Percentiles rank a stretch among this genome's conserved stretches.
These are phyloP conservation scores for Megalops cyprinoides DNA, from an alignment of 2,797 vertebrate species.

Conservation along the genomic window DNA sequence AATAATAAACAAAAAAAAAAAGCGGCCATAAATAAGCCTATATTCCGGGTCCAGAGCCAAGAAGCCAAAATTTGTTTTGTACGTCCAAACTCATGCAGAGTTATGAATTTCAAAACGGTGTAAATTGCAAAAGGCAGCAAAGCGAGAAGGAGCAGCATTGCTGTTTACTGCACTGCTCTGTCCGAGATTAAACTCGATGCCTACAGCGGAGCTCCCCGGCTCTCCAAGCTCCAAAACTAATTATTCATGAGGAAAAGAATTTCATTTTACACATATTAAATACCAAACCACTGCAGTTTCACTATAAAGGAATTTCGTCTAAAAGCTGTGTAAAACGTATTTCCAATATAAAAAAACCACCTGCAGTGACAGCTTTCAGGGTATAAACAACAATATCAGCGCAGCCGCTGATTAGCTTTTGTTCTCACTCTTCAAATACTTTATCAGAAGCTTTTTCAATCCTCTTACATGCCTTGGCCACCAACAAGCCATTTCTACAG, in stretches of 20 bases:
- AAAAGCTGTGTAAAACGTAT: background rate
- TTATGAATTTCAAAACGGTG: background rate
- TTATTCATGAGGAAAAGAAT: conserved; percentile 10
- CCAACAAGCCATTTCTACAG: too few species aligned
- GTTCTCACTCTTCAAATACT: background rate
- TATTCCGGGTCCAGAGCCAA: too few species aligned
- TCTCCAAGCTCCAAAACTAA: conserved; percentile 8
- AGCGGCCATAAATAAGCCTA: background rate
- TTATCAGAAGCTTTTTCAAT: background rate
- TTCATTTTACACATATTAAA: conserved; percentile 8
- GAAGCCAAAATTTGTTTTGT: background rate
- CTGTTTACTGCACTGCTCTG: background rate
- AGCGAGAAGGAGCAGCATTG: background rate
- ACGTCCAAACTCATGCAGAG: background rate
- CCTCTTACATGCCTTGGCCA: background rate
- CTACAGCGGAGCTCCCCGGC: background rate
- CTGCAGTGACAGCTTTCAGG: conserved; percentile 6
- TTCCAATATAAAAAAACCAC: background rate
- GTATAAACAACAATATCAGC: background rate
- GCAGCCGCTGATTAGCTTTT: conserved; percentile 15
- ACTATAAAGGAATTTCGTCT: background rate
- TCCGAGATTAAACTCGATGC: background rate
- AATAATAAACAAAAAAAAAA: background rate
- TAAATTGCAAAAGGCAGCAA: background rate
- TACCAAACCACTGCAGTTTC: background rate